A percentile compares a stretch with the other conserved stretches of the same genome.
These are phyloP conservation scores for Artibeus jamaicensis DNA, from an alignment of 2,797 vertebrate genomes.

Conservation along the genomic window DNA sequence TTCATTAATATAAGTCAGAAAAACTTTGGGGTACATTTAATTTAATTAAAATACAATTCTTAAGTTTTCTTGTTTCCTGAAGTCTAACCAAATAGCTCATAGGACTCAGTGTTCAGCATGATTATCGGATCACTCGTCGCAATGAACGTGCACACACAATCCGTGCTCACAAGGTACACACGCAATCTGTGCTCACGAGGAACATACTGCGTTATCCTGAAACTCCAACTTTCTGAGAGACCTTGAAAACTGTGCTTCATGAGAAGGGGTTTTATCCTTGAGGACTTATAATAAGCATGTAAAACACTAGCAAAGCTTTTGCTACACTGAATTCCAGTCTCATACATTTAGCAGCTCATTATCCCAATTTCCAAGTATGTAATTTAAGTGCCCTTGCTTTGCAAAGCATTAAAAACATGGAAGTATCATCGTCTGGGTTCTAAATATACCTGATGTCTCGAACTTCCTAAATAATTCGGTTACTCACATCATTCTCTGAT, in stretches of 20 bases:
- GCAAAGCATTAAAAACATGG: not conserved
- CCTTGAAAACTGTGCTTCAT: not conserved
- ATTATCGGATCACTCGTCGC: not conserved
- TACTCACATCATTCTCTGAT: not conserved
- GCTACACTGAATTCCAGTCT: not conserved
- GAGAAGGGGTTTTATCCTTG: not conserved
- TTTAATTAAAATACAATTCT: not conserved
- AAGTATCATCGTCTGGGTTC: not conserved
- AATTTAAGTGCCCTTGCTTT: not conserved
- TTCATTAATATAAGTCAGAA: constrained; percentile 5
- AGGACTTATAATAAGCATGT: not conserved
- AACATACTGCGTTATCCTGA: not conserved
- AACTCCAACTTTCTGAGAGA: not conserved
- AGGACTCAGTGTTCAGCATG: not conserved
- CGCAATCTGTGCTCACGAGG: not conserved
- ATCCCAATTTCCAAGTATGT: not conserved
- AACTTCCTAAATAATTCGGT: not conserved
- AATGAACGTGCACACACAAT: too few relatives aligned
- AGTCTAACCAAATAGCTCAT: not conserved
- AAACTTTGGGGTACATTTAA: not conserved
- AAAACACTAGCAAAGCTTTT: not conserved
- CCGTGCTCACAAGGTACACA: too few relatives aligned
- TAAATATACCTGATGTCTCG: not conserved
- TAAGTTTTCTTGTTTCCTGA: not conserved
- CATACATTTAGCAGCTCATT: not conserved